phyloP scores from a whole-genome alignment of 2,797 vertebrate genomes.

The Pygocentrus nattereri region DNA sequence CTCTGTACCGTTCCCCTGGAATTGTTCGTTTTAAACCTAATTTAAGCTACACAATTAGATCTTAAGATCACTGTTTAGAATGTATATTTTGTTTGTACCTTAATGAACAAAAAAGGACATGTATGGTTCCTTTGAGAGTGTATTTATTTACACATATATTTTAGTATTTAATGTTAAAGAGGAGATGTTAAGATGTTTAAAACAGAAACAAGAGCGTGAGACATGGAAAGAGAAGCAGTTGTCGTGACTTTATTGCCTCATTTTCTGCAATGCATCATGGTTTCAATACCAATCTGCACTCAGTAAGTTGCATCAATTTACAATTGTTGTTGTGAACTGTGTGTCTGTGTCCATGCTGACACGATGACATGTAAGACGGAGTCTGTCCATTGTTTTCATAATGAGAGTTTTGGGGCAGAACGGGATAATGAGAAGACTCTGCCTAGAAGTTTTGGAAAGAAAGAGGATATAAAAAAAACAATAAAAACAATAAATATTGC shows the following conservation, averaged over 20 bases:
- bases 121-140: no score
- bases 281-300: slow-evolving; percentile 35
- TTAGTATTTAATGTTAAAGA: no score
- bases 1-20: no score
- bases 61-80: no score
- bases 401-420: slow-evolving; percentile 24
- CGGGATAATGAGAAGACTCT: slow-evolving; percentile 41
- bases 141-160: no score
- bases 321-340: slow-evolving; percentile 18
- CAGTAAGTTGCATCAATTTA: slow-evolving; percentile 5
- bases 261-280: background rate
- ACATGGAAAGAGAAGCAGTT: background rate
- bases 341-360: slow-evolving; percentile 7
- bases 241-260: background rate
- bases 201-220: background rate
- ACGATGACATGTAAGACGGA: slow-evolving; percentile 23
- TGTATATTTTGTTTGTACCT: no score
- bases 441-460: slow-evolving; percentile 1
- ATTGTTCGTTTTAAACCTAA: no score
- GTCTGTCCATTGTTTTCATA: slow-evolving; percentile 15
- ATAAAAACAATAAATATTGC: slow-evolving; percentile 12
- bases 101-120: no score
- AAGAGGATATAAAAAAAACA: background rate
- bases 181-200: no score
- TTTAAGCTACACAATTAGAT: no score